Evolutionary conservation across 2,113 vertebrate genomes (phyloP).

Genomic region (Riparia riparia): DNA sequence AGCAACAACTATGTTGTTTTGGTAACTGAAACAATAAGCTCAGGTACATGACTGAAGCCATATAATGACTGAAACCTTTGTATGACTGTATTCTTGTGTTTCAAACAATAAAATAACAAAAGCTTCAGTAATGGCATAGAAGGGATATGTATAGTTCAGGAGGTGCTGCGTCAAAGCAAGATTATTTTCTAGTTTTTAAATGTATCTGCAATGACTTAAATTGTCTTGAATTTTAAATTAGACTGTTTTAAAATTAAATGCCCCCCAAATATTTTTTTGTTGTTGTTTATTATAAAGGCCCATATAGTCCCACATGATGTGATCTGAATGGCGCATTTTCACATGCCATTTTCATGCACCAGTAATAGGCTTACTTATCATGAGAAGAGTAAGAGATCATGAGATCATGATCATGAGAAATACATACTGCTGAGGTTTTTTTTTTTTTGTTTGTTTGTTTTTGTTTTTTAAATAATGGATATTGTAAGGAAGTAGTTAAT

Average conservation of each 20-base stretch:
- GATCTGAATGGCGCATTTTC: neutral
- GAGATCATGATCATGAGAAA: neutral
- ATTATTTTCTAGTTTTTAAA: neutral
- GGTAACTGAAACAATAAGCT: neutral
- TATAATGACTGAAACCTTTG: neutral
- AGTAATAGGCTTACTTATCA: neutral
- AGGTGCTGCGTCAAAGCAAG: neutral
- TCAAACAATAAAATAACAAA: neutral
- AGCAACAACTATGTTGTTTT: neutral
- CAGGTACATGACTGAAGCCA: neutral
- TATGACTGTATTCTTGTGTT: neutral
- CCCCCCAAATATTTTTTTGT: neutral
- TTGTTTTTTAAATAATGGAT: neutral
- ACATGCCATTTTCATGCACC: neutral
- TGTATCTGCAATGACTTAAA: neutral
- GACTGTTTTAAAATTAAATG: neutral
- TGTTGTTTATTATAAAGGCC: neutral
- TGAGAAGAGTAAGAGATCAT: no score
- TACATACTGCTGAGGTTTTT: neutral
- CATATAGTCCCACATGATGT: neutral
- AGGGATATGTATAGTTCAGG: neutral
- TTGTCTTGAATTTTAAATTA: neutral
- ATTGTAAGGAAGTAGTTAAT: neutral
- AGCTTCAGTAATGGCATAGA: neutral
- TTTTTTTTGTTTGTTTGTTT: no score